Percentiles rank a stretch among this genome's conserved stretches.
These are phyloP conservation scores for Lasioglossum leucozonium DNA, from an alignment of 2,888 invertebrate genomes.

Conservation along the genomic window DNA sequence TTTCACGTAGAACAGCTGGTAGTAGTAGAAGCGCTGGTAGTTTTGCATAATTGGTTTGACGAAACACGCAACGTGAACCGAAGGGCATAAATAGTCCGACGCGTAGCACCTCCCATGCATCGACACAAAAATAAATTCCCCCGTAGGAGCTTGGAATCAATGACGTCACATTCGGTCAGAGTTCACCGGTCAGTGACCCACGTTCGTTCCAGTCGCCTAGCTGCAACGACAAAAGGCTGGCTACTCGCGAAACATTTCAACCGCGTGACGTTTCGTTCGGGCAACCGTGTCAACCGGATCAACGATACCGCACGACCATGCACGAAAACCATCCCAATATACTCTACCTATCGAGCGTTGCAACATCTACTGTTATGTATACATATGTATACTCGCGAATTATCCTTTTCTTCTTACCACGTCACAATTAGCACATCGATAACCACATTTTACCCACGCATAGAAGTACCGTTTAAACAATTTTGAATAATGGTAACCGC, in stretches of 20 bases:
- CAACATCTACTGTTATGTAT: background rate
- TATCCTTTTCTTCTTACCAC: slow-evolving; percentile 1
- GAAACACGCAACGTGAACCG: slow-evolving; percentile 15
- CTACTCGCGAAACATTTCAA: slow-evolving; percentile 31
- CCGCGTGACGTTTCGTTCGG: slow-evolving; percentile 2
- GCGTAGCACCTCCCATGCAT: slow-evolving; percentile 5
- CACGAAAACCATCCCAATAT: slow-evolving; percentile 21
- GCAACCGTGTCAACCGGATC: background rate
- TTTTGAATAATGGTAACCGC: background rate
- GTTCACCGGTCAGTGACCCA: slow-evolving; percentile 65
- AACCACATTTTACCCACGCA: background rate
- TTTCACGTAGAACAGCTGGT: background rate
- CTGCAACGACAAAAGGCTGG: slow-evolving; percentile 24
- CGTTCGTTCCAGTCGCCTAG: slow-evolving; percentile 60
- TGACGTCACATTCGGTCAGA: slow-evolving; percentile 64
- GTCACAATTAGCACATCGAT: background rate
- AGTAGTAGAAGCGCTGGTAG: too few species aligned
- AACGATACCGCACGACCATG: slow-evolving; percentile 31
- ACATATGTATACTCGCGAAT: background rate
- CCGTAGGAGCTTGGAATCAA: slow-evolving; percentile 44
- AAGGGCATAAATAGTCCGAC: slow-evolving; percentile 23
- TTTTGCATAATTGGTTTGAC: slow-evolving; percentile 19
- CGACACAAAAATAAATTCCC: slow-evolving; percentile 49
- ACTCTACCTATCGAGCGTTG: background rate
- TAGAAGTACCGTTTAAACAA: background rate